Evolutionary conservation across 2,888 invertebrate genomes (phyloP), one percentile per base, ranked within the genome.

Genomic region (Spilosoma lubricipeda): DNA sequence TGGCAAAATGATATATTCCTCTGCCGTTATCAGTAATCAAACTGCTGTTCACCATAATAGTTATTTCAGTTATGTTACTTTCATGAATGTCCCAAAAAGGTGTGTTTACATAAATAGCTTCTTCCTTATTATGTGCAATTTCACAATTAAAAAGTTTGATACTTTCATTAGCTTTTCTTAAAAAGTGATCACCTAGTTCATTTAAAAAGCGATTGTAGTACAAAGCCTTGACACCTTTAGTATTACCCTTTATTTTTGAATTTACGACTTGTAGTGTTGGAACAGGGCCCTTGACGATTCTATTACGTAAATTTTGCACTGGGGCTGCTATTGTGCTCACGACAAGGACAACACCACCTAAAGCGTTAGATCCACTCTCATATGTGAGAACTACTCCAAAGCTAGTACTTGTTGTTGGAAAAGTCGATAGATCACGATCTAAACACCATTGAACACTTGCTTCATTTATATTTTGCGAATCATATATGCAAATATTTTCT

Each of bases 201-300:
- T 98, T 98, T 42, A 98, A 94, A 90, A 98, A 98, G 67, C 98
- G 96, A 90, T 99, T 99, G 89, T 99, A 99, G 88, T 98, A 99
- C 1, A 97, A 97, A 0, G 98, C 97, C 79, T 98, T 97, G 8
- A 99, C 94, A 3, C 99, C 99, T 86, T 97, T 97, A 5, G 97
- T 96, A 85, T 99, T 99, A 77, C 97, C 97, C 89, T 97, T 97
- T 59, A 99, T 98, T 90, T 97, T 97, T 0, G 97, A 97, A 76
- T 97, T 97, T 1, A 96, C 94, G 1, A 98, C 93, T 79, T 96
- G 96, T 4, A 98, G 89, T 0, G 98, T 98, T 3, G 98, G 98
- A 27, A 98, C 96, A 0, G 98, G 97, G 0, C 98, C 98, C 88
- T 97, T 97, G 0, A 98, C 96, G 67, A 98, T 97, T 87, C 96